phyloP scores from a whole-genome alignment of 2,888 invertebrate genomes.

The Teleogryllus oceanicus region DNA sequence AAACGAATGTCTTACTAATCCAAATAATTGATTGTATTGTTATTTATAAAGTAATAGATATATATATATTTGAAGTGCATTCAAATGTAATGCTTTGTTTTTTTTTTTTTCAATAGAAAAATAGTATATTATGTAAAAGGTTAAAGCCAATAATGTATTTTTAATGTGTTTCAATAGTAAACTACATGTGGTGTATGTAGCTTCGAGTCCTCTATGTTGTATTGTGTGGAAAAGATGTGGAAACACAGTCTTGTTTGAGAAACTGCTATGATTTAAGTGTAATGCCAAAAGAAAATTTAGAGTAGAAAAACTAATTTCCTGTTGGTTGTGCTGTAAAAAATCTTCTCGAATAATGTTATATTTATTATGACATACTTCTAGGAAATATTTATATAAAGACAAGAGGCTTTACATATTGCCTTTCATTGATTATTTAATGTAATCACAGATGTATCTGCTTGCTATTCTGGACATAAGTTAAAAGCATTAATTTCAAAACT shows the following conservation, averaged over 20 bases:
- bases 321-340: not conserved
- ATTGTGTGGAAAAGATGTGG: not conserved
- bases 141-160: slow-evolving; percentile 1
- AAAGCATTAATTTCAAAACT: not conserved
- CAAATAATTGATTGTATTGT: no score
- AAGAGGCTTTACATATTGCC: not conserved
- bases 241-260: not conserved
- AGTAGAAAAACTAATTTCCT: not conserved
- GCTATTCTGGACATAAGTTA: not conserved
- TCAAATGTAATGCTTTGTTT: not conserved
- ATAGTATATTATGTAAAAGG: not conserved
- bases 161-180: not conserved
- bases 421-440: not conserved
- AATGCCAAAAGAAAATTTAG: not conserved
- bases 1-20: not conserved
- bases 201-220: not conserved
- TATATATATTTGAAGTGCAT: not conserved
- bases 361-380: not conserved
- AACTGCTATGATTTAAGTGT: not conserved
- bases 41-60: no score
- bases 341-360: not conserved
- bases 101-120: no score
- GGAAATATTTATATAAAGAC: not conserved
- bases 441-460: not conserved
- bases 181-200: slow-evolving; percentile 7